These are phyloP conservation scores for Podabrus alpinus DNA, from an alignment of 2,888 invertebrate species.

Conservation along the genomic window DNA sequence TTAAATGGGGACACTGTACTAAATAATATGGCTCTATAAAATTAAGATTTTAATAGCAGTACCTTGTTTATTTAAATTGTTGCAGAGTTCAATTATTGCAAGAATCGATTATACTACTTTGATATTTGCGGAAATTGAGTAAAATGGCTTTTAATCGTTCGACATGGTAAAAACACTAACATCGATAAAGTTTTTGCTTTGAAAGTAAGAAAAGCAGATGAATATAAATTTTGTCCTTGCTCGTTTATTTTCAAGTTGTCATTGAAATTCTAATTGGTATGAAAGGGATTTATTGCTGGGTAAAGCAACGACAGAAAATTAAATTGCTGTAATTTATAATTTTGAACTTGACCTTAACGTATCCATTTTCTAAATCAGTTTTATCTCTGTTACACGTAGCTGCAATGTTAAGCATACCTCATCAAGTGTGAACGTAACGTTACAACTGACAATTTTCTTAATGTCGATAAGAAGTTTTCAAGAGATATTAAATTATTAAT, in stretches of 20 bases:
- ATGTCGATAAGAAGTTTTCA: neutral
- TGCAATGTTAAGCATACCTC: neutral
- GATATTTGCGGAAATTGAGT: neutral
- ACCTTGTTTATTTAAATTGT: neutral
- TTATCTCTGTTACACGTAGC: neutral
- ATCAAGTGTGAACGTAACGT: neutral
- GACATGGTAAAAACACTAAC: neutral
- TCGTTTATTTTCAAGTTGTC: neutral
- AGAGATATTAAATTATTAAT: neutral
- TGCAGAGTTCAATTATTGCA: neutral
- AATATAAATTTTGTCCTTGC: neutral
- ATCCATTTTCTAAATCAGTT: neutral
- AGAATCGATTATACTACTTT: neutral
- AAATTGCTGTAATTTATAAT: neutral
- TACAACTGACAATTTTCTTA: neutral
- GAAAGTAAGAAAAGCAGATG: neutral
- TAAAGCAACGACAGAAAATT: neutral
- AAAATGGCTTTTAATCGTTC: neutral
- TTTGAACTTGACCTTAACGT: neutral
- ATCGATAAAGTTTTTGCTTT: neutral
- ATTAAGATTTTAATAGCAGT: neutral
- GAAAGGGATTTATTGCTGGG: neutral
- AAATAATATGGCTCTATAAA: neutral
- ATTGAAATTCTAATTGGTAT: neutral
- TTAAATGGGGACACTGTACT: neutral